phyloP scores from a whole-genome alignment of 2,888 invertebrate genomes.

The Cryptophagus acutangulus region DNA sequence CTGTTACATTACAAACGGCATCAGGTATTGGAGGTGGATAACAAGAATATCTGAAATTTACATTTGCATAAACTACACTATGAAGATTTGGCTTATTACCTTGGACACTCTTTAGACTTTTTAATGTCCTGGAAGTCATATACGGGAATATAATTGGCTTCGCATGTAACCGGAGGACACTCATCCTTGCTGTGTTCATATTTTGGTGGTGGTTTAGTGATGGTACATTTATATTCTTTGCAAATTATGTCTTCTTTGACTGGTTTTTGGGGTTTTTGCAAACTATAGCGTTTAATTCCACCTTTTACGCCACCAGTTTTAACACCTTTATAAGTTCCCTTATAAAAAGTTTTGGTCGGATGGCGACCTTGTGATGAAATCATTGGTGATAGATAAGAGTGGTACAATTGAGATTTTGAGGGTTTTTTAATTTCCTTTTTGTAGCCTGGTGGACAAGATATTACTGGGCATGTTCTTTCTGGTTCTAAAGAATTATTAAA shows the following conservation, averaged over 20 bases:
- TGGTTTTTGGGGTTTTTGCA: constrained; percentile 12
- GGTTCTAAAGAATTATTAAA: constrained; percentile 17
- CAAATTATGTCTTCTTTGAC: constrained; percentile 43
- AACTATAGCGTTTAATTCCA: constrained; percentile 32
- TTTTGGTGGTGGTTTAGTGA: constrained; percentile 49
- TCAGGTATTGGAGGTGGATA: constrained; percentile 60
- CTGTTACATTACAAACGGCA: constrained; percentile 66
- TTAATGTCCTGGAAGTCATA: constrained; percentile 24
- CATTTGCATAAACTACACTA: background rate
- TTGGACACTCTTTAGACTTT: constrained; percentile 31
- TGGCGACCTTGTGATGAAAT: constrained; percentile 39
- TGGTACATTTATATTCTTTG: constrained; percentile 54
- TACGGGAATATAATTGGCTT: constrained; percentile 40
- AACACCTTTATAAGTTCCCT: constrained; percentile 11
- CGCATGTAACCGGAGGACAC: constrained; percentile 52
- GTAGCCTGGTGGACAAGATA: constrained; percentile 39
- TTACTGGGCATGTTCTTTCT: constrained; percentile 46
- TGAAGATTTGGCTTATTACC: constrained; percentile 20
- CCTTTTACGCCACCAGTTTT: constrained; percentile 34
- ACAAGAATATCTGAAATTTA: constrained; percentile 55
- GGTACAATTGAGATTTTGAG: constrained; percentile 35
- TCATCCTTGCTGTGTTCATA: constrained; percentile 30
- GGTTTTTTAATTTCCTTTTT: constrained; percentile 40
- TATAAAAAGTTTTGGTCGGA: constrained; percentile 30
- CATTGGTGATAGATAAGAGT: constrained; percentile 48